Evolutionary conservation across 2,888 invertebrate species (phyloP).

Genomic region (Patella caerulea): DNA sequence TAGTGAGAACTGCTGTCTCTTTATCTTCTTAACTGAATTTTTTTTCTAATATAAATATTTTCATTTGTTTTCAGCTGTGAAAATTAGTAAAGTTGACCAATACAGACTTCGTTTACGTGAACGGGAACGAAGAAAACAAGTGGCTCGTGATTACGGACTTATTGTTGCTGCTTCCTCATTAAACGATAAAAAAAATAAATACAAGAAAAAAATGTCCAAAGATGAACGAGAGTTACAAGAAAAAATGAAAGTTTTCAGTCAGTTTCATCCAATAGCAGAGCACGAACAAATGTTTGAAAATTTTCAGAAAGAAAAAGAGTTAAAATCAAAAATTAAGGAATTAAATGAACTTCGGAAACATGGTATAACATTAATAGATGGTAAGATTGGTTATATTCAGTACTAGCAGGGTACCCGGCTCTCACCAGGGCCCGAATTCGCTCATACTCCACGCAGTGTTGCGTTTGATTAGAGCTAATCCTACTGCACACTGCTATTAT

Average conservation of each 20-base stretch:
- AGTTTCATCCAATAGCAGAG: conserved; percentile 89
- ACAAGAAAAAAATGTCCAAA: conserved; percentile 80
- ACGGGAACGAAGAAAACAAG: conserved; percentile 88
- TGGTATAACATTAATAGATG: conserved; percentile 79
- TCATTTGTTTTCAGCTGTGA: conserved; percentile 77
- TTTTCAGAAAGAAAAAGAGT: conserved; percentile 80
- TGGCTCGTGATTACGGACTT: conserved; percentile 91
- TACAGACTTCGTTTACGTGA: conserved; percentile 78
- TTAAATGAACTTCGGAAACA: conserved; percentile 85
- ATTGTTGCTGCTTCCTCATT: conserved; percentile 86
- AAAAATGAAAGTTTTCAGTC: conserved; percentile 86
- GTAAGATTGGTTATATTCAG: conserved; percentile 43
- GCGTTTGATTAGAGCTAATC: too few species aligned
- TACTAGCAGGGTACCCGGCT: too few species aligned
- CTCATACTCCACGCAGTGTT: too few species aligned
- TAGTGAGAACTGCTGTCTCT: too few species aligned
- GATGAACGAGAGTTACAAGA: conserved; percentile 84
- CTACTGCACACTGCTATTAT: too few species aligned
- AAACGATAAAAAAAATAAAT: conserved; percentile 76
- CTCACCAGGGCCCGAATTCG: too few species aligned
- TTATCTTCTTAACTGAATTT: too few species aligned
- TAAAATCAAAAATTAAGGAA: conserved; percentile 87
- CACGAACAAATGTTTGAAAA: conserved; percentile 85
- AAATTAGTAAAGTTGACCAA: conserved; percentile 93
- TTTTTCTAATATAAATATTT: background rate